These are phyloP conservation scores for Aphelinus atriplicis DNA, from an alignment of 1,140 invertebrate genomes.

Conservation along the genomic window DNA sequence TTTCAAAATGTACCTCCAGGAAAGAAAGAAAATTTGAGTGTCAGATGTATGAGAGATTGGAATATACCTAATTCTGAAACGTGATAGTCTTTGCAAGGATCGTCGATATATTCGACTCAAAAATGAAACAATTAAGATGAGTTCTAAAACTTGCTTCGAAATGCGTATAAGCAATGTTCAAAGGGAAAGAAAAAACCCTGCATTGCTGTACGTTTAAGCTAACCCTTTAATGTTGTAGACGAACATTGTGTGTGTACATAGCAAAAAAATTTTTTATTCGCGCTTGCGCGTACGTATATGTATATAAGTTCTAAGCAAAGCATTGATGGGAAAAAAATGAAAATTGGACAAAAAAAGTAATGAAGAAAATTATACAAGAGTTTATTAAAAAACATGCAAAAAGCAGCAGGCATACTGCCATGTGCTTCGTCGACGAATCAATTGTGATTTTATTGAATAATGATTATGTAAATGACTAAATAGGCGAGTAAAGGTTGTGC, in stretches of 20 bases:
- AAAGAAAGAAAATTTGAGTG: too few relatives aligned
- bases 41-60: too few relatives aligned
- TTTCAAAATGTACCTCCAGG: too few relatives aligned
- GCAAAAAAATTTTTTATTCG: slow-evolving; percentile 24
- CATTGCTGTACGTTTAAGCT: slow-evolving; percentile 9
- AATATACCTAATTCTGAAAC: too few relatives aligned
- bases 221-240: slow-evolving; percentile 3
- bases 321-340: neutral
- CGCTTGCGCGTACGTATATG: slow-evolving; percentile 15
- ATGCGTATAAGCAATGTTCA: neutral
- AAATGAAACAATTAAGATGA: too few relatives aligned
- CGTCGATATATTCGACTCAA: too few relatives aligned
- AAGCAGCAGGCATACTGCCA: slow-evolving; percentile 1
- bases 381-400: neutral
- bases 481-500: slow-evolving; percentile 3
- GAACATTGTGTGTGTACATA: slow-evolving; percentile 28
- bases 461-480: neutral
- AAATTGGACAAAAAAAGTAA: neutral
- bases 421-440: slow-evolving; percentile 13
- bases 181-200: neutral
- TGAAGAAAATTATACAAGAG: neutral
- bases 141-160: too few relatives aligned
- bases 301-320: slow-evolving; percentile 16
- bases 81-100: too few relatives aligned
- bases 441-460: slow-evolving; percentile 30